phyloP scores from a whole-genome alignment of 1,140 invertebrate species.

The Lineus longissimus region DNA sequence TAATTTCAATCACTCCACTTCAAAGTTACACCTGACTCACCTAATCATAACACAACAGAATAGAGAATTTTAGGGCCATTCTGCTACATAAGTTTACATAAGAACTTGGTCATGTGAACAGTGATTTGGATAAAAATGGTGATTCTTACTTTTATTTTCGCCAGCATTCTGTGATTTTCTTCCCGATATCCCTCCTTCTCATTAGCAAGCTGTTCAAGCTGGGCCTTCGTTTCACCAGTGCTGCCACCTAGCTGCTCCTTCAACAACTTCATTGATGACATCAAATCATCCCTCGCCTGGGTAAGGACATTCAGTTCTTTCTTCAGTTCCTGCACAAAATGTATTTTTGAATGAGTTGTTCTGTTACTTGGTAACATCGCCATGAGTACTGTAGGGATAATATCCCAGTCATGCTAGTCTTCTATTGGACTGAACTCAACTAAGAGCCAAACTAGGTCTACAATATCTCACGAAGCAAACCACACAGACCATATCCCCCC shows the following conservation, averaged over 20 bases:
- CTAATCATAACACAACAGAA: no score
- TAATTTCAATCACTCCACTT: no score
- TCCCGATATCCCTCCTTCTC: slow-evolving; percentile 13
- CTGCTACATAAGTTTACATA: no score
- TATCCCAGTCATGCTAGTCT: no score
- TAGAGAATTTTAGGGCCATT: no score
- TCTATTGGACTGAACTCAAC: no score
- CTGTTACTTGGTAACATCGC: not conserved
- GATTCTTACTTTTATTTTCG: not conserved
- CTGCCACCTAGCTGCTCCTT: slow-evolving; percentile 20
- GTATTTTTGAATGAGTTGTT: not conserved
- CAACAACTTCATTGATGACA: slow-evolving; percentile 27
- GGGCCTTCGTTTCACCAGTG: slow-evolving; percentile 16
- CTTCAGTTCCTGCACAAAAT: slow-evolving; percentile 28
- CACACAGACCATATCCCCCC: no score
- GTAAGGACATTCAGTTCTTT: slow-evolving; percentile 27
- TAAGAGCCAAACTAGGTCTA: no score
- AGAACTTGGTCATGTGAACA: no score
- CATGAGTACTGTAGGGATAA: not conserved
- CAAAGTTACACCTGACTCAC: no score
- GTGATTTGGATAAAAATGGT: no score
- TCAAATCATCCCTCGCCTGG: slow-evolving; percentile 30
- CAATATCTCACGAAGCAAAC: no score
- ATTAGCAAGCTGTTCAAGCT: slow-evolving; percentile 14
- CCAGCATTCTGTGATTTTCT: slow-evolving; percentile 18